Conservation (phyloP, 2,797 vertebrate genomes). For the Meda fulgida region DNA sequence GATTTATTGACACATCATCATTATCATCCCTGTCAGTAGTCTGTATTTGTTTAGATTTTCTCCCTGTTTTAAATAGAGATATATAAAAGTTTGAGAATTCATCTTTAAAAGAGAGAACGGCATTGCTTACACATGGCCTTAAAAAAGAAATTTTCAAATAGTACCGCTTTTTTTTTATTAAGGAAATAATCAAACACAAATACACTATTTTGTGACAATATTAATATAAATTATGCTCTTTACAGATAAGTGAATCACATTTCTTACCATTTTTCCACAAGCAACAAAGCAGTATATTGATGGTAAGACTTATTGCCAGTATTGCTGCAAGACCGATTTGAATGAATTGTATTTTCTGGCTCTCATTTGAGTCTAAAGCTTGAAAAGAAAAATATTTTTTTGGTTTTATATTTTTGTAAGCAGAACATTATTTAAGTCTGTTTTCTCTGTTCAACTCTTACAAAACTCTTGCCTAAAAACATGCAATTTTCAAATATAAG, state of each 20-base stretch:
- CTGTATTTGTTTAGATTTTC: conserved; percentile 4
- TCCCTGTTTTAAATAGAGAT: conserved; percentile 3
- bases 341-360: background rate
- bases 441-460: background rate
- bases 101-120: background rate
- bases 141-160: background rate
- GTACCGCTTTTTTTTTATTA: background rate
- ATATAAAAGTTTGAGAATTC: background rate
- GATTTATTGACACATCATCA: background rate
- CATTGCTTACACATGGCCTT: background rate
- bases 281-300: conserved; percentile 29
- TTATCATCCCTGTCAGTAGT: background rate
- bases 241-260: background rate
- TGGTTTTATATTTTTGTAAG: background rate
- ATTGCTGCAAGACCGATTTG: background rate
- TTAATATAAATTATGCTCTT: background rate
- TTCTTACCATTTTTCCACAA: conserved; percentile 19
- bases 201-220: background rate
- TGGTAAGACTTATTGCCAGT: conserved; percentile 14
- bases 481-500: background rate
- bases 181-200: background rate
- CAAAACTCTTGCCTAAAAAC: background rate
- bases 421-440: background rate
- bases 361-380: background rate
- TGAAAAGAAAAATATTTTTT: background rate